Conservation (phyloP, 2,888 invertebrate species). For the Allophyes oxyacanthae region DNA sequence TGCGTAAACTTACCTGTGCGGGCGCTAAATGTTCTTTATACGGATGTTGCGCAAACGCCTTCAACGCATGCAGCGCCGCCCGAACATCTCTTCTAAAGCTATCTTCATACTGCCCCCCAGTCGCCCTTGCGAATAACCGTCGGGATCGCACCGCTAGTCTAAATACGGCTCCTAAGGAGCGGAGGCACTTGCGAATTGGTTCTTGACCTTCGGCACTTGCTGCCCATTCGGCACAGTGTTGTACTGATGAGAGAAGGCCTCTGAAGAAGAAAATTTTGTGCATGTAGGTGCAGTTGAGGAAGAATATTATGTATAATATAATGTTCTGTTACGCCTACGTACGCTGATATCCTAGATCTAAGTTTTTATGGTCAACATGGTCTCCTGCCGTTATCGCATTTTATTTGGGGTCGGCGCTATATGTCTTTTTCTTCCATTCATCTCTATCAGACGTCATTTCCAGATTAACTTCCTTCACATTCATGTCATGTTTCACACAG, state of each 20-base stretch:
- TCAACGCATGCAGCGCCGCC: slow-evolving; percentile 94
- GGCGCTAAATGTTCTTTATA: slow-evolving; percentile 93
- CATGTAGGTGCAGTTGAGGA: too few relatives aligned
- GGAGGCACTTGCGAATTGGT: slow-evolving; percentile 96
- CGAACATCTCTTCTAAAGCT: slow-evolving; percentile 95
- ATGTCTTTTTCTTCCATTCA: too few relatives aligned
- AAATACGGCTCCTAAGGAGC: slow-evolving; percentile 97
- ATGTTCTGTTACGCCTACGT: too few relatives aligned
- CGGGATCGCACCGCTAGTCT: slow-evolving; percentile 97
- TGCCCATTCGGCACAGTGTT: slow-evolving; percentile 96
- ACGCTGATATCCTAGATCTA: too few relatives aligned
- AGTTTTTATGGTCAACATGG: too few relatives aligned
- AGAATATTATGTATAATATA: too few relatives aligned
- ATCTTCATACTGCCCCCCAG: slow-evolving; percentile 96
- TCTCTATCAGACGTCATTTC: too few relatives aligned
- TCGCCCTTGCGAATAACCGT: slow-evolving; percentile 94
- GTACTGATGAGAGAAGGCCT: slow-evolving; percentile 96
- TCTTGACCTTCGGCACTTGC: slow-evolving; percentile 96
- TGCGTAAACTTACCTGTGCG: slow-evolving; percentile 89
- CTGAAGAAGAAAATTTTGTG: slow-evolving; percentile 79
- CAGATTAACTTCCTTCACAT: too few relatives aligned
- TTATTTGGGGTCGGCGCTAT: too few relatives aligned
- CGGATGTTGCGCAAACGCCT: slow-evolving; percentile 91
- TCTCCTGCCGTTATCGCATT: too few relatives aligned
- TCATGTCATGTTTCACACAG: too few relatives aligned